phyloP scores from a whole-genome alignment of 2,113 vertebrate species.

The Oenanthe oenanthe region DNA sequence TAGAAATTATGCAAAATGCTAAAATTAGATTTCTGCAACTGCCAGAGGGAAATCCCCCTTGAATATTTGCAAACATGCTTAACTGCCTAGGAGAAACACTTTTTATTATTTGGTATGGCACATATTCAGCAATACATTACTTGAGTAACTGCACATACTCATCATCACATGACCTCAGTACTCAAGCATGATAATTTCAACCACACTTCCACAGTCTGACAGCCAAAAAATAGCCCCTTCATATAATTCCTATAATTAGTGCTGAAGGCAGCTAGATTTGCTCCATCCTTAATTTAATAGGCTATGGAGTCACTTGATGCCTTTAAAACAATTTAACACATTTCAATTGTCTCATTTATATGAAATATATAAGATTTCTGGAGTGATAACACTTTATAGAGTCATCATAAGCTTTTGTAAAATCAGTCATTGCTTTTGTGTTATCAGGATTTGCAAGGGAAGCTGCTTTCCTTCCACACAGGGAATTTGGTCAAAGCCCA shows the following conservation, averaged over 20 bases:
- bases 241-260: not conserved
- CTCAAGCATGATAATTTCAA: slow-evolving; percentile 9
- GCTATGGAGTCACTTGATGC: not conserved
- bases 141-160: not conserved
- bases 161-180: not conserved
- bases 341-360: not conserved
- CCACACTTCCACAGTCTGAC: not conserved
- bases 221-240: not conserved
- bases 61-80: not conserved
- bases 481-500: not conserved
- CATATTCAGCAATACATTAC: not conserved
- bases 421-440: not conserved
- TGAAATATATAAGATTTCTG: not conserved
- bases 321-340: not conserved
- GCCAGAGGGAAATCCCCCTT: not conserved
- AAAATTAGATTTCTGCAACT: not conserved
- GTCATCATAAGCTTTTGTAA: not conserved
- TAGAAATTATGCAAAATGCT: not conserved
- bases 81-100: not conserved
- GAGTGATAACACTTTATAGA: not conserved
- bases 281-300: not conserved
- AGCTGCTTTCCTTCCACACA: not conserved
- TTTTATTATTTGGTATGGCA: not conserved
- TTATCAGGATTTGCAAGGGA: not conserved
- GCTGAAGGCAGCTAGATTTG: not conserved